Percentiles rank a stretch among this genome's conserved stretches.
Conservation (phyloP, 2,888 invertebrate species). For the Choristoneura rosaceana region DNA sequence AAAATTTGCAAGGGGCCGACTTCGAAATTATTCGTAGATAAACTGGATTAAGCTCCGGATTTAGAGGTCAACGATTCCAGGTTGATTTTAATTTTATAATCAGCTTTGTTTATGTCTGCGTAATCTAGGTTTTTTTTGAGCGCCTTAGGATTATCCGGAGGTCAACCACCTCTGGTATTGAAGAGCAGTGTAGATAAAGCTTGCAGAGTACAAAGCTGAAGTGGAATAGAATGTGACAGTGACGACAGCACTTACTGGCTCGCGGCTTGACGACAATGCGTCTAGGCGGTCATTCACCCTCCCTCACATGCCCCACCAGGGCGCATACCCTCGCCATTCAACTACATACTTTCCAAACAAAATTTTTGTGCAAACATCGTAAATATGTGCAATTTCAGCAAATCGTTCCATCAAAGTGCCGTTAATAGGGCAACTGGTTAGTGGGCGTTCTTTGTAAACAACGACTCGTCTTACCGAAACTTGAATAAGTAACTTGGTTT, state of each 20-base stretch:
- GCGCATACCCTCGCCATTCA: slow-evolving; percentile 49
- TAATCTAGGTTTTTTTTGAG: slow-evolving; percentile 21
- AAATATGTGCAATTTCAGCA: slow-evolving; percentile 24
- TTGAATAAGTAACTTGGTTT: not conserved
- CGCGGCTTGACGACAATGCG: slow-evolving; percentile 45
- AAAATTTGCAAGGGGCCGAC: slow-evolving; percentile 42
- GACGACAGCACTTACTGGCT: slow-evolving; percentile 32
- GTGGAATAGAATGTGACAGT: slow-evolving; percentile 40
- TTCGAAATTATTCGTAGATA: slow-evolving; percentile 4
- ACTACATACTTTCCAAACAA: slow-evolving; percentile 46
- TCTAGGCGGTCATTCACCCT: slow-evolving; percentile 49
- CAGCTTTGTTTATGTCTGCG: slow-evolving; percentile 25
- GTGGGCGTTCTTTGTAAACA: slow-evolving; percentile 6
- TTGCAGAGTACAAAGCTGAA: slow-evolving; percentile 35
- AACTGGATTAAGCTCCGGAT: slow-evolving; percentile 15
- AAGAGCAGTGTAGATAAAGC: slow-evolving; percentile 37
- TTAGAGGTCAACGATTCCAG: slow-evolving; percentile 25
- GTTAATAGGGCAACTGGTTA: slow-evolving; percentile 1
- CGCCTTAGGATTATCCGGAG: slow-evolving; percentile 19
- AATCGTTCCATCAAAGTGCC: slow-evolving; percentile 7
- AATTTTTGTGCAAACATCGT: slow-evolving; percentile 42
- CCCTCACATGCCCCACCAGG: slow-evolving; percentile 43
- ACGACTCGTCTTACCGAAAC: not conserved
- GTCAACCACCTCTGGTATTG: slow-evolving; percentile 25
- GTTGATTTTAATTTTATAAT: slow-evolving; percentile 28